Percentiles rank a stretch among this genome's conserved stretches.
Conservation (phyloP, 2,113 vertebrate species). For the Chlamydotis undulata region DNA sequence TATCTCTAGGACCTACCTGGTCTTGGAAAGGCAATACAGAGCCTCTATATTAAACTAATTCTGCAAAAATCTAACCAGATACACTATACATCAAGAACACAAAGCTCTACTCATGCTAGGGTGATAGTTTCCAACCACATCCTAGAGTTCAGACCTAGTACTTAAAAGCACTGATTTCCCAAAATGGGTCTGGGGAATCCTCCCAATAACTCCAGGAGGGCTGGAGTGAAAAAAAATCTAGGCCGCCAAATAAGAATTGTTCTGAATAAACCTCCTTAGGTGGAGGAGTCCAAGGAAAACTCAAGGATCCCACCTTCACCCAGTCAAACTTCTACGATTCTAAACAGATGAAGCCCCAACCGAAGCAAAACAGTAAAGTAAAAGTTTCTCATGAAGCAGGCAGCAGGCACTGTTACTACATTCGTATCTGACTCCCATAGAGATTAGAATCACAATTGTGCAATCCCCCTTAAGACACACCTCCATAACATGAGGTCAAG, state of each 20-base stretch:
- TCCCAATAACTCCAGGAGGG: background rate
- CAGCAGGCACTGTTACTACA: background rate
- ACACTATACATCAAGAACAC: background rate
- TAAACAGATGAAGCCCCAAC: background rate
- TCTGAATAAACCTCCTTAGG: background rate
- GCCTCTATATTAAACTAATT: background rate
- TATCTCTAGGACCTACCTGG: background rate
- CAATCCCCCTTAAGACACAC: background rate
- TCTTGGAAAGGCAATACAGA: background rate
- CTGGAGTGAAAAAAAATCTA: background rate
- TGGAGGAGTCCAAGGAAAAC: background rate
- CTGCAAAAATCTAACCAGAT: background rate
- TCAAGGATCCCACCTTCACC: background rate
- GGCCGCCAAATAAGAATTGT: background rate
- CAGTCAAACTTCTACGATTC: background rate
- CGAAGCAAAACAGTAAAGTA: background rate
- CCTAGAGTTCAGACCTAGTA: background rate
- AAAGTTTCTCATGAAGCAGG: background rate
- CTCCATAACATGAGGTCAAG: background rate
- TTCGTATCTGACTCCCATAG: background rate
- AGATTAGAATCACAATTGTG: background rate
- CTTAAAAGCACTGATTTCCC: background rate
- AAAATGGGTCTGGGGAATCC: background rate
- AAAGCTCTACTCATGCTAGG: background rate
- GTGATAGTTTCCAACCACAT: background rate